Conservation (phyloP, 2,113 vertebrate species). For the Amphilophus citrinellus region DNA sequence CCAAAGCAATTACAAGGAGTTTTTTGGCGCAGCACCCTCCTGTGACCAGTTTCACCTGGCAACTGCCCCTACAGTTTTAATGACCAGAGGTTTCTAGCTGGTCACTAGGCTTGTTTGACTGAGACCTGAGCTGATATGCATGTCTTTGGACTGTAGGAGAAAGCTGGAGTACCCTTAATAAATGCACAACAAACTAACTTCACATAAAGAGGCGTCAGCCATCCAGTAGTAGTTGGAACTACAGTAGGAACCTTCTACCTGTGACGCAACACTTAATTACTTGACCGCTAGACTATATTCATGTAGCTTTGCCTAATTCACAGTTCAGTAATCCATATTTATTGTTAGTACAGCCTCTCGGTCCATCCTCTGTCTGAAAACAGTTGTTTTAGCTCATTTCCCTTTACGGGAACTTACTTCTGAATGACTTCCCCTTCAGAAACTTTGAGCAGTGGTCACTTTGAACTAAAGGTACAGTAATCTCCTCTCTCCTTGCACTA, state of each 20-base stretch:
- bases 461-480: not conserved
- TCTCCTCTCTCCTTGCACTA: slow-evolving; percentile 12
- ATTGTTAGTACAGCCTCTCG: not conserved
- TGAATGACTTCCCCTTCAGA: not conserved
- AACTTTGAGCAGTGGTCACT: not conserved
- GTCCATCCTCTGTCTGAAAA: not conserved
- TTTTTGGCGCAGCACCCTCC: not conserved
- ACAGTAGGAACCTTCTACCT: not conserved
- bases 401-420: not conserved
- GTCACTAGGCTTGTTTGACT: not conserved
- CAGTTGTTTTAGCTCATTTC: not conserved
- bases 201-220: not conserved
- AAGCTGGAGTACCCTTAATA: no score
- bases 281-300: not conserved
- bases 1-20: not conserved
- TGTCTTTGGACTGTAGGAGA: not conserved
- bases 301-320: not conserved
- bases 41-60: not conserved
- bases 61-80: not conserved
- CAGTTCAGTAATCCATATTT: not conserved
- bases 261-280: not conserved
- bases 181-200: not conserved
- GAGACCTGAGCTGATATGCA: not conserved
- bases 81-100: not conserved
- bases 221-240: not conserved